Conservation (phyloP, 2,888 invertebrate genomes). For the Thecophora atra region DNA sequence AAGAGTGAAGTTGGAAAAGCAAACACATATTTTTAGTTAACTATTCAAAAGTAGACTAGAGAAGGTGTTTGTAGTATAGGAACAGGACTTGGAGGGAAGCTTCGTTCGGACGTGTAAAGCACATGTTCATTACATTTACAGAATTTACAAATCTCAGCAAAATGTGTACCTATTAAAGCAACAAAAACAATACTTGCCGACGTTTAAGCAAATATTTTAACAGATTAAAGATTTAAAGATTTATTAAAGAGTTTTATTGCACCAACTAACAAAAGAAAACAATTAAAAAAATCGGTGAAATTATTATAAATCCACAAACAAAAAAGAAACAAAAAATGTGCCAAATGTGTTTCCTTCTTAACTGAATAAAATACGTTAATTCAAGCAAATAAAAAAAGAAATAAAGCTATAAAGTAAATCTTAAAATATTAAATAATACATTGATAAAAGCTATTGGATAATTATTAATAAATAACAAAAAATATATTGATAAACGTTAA, state of each 20-base stretch:
- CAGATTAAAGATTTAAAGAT: neutral
- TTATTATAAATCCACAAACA: conserved; percentile 16
- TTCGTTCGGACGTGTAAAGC: no score
- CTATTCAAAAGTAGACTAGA: no score
- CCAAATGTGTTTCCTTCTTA: conserved; percentile 53
- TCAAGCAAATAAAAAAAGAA: neutral
- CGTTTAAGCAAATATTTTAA: conserved; percentile 1
- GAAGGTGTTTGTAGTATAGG: no score
- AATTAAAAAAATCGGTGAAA: conserved; percentile 19
- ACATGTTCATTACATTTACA: neutral
- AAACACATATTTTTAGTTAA: no score
- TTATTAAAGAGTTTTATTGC: neutral
- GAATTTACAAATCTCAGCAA: conserved; percentile 15
- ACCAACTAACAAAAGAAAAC: conserved; percentile 27
- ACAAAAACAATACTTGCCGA: conserved; percentile 21
- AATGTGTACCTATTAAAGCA: conserved; percentile 31
- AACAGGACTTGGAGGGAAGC: no score
- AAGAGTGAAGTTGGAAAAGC: no score
- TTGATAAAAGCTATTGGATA: no score
- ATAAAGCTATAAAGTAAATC: neutral
- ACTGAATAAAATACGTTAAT: conserved; percentile 7
- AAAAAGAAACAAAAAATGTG: conserved; percentile 49
- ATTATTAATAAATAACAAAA: neutral
- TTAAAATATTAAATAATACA: neutral
- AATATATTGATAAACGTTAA: no score